Evolutionary conservation across 2,888 invertebrate genomes (phyloP), one percentile per base, ranked within the genome.

Genomic region (Drosophila tanythrix): DNA sequence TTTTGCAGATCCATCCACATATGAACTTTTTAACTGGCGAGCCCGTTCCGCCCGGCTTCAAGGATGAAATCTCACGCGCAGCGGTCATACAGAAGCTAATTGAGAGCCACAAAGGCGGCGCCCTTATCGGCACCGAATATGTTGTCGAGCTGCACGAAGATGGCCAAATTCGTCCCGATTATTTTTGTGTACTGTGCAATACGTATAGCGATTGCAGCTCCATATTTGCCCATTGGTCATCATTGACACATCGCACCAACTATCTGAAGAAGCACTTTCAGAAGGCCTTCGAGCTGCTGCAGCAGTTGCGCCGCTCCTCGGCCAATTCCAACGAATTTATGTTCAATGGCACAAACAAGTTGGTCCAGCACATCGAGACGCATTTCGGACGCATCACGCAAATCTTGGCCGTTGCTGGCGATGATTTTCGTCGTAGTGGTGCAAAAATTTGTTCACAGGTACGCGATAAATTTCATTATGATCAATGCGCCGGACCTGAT

Each of bases 131-230:
- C 21, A 92, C 97, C 66, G 97, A 97, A 93, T 97, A 97, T 93
- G 93, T 97, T 55, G 92, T 97, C 52, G 97, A 97, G 92, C 92
- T 97, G 82, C 94, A 94, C 40, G 95, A 96, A 59, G 95, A 95
- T 83, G 93, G 94, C 11, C 95, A 95, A 76, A 94, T 94, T 89
- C 96, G 96, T 92, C 96, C 97, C 0, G 93, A 94, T 59, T 97
- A 97, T 93, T 94, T 95, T 60, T 97, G 97, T 93, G 94, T 96
- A 80, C 94, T 97, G 73, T 97, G 97, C 92, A 95, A 95, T 88
- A 97, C 97, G 92, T 95, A 96, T 81, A 97, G 97, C 46, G 96
- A 97, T 91, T 96, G 96, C 33, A 94, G 96, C 52, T 96, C 96
- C 58, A 96, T 97, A 79, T 94, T 97, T 92, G 95, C 95, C 76